phyloP scores from a whole-genome alignment of 1,140 invertebrate species.

The Bombus ignitus region DNA sequence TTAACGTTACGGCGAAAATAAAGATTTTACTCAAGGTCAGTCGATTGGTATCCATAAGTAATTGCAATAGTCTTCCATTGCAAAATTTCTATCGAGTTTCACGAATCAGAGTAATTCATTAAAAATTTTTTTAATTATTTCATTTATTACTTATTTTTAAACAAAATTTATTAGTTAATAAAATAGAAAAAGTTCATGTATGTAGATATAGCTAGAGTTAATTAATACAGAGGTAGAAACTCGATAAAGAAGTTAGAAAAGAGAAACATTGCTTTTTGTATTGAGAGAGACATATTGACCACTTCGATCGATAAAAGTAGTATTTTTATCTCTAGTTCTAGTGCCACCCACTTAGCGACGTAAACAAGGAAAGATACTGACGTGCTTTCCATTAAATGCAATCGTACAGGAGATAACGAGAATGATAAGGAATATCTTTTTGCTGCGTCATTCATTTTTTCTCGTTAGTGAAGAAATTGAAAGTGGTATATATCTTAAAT shows the following conservation, averaged over 20 bases:
- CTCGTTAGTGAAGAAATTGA: neutral
- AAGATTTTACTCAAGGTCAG: neutral
- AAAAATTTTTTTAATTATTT: neutral
- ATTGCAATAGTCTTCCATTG: neutral
- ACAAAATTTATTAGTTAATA: neutral
- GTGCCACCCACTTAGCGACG: neutral
- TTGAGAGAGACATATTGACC: neutral
- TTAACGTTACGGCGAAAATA: neutral
- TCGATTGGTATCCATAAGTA: neutral
- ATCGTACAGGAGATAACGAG: neutral
- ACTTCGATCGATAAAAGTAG: neutral
- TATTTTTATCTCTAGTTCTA: neutral
- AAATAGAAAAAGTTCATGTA: neutral
- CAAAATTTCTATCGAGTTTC: neutral
- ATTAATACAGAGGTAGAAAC: neutral
- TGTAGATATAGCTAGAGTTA: neutral
- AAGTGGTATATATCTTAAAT: neutral
- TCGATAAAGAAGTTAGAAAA: neutral
- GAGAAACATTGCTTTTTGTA: neutral
- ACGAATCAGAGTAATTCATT: neutral
- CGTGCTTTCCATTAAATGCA: neutral
- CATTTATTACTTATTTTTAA: neutral
- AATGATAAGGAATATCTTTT: neutral
- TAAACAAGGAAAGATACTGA: neutral
- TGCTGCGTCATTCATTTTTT: neutral